Conservation (phyloP, 2,888 invertebrate species). For the Argyresthia albistria region DNA sequence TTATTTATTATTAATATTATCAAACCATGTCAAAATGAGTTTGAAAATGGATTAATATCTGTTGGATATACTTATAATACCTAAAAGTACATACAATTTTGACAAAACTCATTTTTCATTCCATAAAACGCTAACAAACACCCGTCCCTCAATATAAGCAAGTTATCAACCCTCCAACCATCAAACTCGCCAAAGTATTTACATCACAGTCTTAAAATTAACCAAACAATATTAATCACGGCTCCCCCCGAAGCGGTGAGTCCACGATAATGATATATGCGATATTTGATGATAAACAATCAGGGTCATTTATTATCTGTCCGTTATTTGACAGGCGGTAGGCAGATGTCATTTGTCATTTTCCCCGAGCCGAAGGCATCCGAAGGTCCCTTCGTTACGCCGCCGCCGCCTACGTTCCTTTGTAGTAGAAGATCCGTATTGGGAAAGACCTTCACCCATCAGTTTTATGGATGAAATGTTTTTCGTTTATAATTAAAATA, state of each 20-base stretch:
- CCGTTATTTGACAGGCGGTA: constrained; percentile 78
- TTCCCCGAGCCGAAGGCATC: constrained; percentile 70
- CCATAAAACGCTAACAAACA: background rate
- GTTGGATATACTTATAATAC: no score
- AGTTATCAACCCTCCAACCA: background rate
- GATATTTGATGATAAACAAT: constrained; percentile 75
- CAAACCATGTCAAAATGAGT: no score
- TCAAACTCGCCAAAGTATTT: constrained; percentile 46
- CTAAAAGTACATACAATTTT: no score
- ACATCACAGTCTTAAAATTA: constrained; percentile 62
- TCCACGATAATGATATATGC: constrained; percentile 72
- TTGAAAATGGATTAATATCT: no score
- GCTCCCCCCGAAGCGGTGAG: constrained; percentile 47
- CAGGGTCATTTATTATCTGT: constrained; percentile 77
- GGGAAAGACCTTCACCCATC: no score
- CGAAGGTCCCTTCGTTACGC: constrained; percentile 71
- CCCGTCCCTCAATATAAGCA: background rate
- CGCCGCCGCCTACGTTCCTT: constrained; percentile 47
- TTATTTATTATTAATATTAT: no score
- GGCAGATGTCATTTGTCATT: constrained; percentile 81
- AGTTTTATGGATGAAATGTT: no score
- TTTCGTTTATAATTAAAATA: no score
- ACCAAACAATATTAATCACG: constrained; percentile 71
- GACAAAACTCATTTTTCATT: no score
- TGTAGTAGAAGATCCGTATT: constrained; percentile 13